Evolutionary conservation across 1,140 invertebrate genomes (phyloP).

Genomic region (Drosophila parvula): DNA sequence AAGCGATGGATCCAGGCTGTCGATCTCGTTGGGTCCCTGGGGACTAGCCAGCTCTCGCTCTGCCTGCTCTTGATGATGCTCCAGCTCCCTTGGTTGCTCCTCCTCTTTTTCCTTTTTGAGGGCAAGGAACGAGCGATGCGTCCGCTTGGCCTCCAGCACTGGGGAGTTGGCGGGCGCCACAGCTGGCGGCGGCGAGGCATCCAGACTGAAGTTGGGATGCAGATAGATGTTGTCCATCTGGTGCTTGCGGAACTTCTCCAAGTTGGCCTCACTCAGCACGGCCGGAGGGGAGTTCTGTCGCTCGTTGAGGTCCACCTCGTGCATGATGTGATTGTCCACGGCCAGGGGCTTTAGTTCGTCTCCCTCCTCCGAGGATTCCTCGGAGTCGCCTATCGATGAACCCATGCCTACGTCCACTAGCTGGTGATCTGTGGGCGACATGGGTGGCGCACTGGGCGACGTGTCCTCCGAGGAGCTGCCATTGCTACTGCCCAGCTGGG

Average conservation of each 20-base stretch:
- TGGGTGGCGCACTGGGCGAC: conserved; percentile 61
- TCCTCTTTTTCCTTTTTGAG: conserved; percentile 64
- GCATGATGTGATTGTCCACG: conserved; percentile 79
- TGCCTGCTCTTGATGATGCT: neutral
- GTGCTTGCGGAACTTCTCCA: conserved; percentile 76
- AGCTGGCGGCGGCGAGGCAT: conserved; percentile 68
- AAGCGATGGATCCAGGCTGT: conserved; percentile 63
- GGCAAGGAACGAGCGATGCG: conserved; percentile 74
- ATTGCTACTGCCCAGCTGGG: conserved; percentile 73
- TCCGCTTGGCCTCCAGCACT: conserved; percentile 56
- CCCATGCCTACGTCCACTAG: conserved; percentile 79
- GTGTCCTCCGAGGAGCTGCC: conserved; percentile 46
- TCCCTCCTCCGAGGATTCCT: conserved; percentile 77
- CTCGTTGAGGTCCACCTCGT: conserved; percentile 50
- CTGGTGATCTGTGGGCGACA: conserved; percentile 66
- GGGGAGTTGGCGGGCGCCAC: conserved; percentile 67
- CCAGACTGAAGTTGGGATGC: conserved; percentile 76
- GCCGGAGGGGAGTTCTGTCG: conserved; percentile 42
- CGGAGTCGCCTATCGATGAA: conserved; percentile 76
- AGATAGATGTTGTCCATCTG: conserved; percentile 81
- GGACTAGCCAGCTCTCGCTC: conserved; percentile 7
- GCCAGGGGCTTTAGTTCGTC: conserved; percentile 81
- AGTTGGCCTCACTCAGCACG: conserved; percentile 74
- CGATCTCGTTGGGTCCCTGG: conserved; percentile 66
- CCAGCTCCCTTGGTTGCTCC: conserved; percentile 24